Base-by-base conservation (phyloP, 2,113 vertebrate genomes). In the Hippopotamus amphibius region DNA sequence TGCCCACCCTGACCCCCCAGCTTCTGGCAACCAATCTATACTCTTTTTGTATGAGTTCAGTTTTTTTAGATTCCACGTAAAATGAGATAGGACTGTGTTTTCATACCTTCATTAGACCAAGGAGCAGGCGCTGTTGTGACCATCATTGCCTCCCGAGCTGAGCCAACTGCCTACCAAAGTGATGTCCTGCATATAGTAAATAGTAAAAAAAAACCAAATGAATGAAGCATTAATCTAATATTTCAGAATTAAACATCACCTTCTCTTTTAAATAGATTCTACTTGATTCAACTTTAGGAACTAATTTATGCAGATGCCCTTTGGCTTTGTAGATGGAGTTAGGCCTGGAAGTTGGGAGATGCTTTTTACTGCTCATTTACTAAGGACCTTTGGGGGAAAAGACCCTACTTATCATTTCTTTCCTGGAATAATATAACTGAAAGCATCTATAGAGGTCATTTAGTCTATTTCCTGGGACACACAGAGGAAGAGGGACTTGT, bases 201-300 rank as follows among this genome's bases (percentile, higher is more conserved):
- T 33, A 28, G 28, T n/a, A 0, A 19, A 33, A 30, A 55, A 77
- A 50, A 76, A 57, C 37, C 37, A 89, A 93, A 41, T 46, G 30
- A 92, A n/a, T 41, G 30, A 94, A 72, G 11, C 43, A 63, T 93
- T 90, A 61, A 57, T 81, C n/a, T 91, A 85, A 41, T 57, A 90
- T 46, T 85, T 82, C 59, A 90, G 63, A 92, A 74, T 82, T 90
- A 85, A 95, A 24, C 19, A 55, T 74, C 22, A 17, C 1, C 7
- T 97, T 69, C 48, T 95, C 11, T 86, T 82, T 76, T 88, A 59
- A 76, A 87, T 83, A 94, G 85, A 96, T 46, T 95, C 65, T 55
- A 55, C 48, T 95, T 66, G 55, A 68, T 57, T 96, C 41, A 81
- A 41, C 37, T 88, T 90, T 93, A 83, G 95, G 43, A 95, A 69